Evolutionary conservation across 2,797 vertebrate genomes (phyloP).

Genomic region (Lutjanus campechanus): DNA sequence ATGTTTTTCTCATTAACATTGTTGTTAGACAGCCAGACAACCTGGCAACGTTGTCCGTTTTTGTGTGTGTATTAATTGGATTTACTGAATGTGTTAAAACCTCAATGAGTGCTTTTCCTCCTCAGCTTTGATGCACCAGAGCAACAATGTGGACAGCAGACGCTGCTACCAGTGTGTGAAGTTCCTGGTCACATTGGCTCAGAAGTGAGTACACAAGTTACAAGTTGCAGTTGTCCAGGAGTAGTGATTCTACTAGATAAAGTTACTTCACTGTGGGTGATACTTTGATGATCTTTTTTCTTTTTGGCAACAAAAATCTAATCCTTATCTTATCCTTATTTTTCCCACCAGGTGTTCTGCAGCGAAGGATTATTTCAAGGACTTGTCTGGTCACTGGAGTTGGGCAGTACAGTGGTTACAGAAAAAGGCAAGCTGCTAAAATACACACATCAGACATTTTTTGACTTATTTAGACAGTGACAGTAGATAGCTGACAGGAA

Average conservation of each 20-base stretch:
- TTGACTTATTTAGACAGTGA: not conserved
- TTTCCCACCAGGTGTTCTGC: constrained; percentile 89
- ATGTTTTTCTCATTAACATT: not conserved
- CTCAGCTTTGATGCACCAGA: constrained; percentile 98
- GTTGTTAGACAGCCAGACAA: not conserved
- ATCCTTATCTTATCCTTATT: not conserved
- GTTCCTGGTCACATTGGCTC: constrained; percentile 97
- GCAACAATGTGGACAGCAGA: constrained; percentile 98
- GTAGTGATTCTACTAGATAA: not conserved
- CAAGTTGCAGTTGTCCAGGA: not conserved
- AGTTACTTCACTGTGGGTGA: not conserved
- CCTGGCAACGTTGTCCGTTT: not conserved
- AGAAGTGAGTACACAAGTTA: constrained; percentile 91
- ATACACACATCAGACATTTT: not conserved
- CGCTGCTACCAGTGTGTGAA: constrained; percentile 99
- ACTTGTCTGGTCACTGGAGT: constrained; percentile 97
- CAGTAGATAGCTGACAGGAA: not conserved
- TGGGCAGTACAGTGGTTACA: constrained; percentile 99
- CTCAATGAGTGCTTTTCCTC: not conserved
- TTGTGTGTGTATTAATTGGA: not conserved
- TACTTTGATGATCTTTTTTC: not conserved
- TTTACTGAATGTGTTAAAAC: constrained; percentile 9
- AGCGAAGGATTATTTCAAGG: constrained; percentile 99
- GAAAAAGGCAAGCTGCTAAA: constrained; percentile 88
- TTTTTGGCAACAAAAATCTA: not conserved